phyloP scores from a whole-genome alignment of 2,888 invertebrate species.

The Rhingia campestris region DNA sequence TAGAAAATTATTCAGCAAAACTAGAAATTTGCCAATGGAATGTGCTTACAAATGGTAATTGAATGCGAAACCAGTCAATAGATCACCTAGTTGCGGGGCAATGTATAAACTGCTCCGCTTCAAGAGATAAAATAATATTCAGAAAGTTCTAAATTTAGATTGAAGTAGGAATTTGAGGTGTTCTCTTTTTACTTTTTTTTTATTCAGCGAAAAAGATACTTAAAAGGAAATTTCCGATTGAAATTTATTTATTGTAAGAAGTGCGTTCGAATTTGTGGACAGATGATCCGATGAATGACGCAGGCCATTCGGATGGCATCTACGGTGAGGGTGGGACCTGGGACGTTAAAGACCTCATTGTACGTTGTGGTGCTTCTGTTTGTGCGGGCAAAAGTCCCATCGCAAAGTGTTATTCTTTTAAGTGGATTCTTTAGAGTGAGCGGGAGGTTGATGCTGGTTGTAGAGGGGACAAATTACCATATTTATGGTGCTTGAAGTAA shows the following conservation, averaged over 20 bases:
- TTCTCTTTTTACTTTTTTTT: neutral
- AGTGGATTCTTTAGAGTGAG: slow-evolving; percentile 18
- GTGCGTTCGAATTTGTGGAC: slow-evolving; percentile 54
- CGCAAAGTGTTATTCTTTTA: slow-evolving; percentile 26
- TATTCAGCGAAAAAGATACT: slow-evolving; percentile 55
- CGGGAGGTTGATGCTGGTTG: neutral
- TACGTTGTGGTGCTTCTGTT: slow-evolving; percentile 18
- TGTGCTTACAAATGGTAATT: slow-evolving; percentile 50
- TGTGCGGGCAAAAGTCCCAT: slow-evolving; percentile 21
- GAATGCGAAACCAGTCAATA: slow-evolving; percentile 1
- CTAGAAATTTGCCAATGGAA: slow-evolving; percentile 56
- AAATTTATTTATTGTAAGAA: slow-evolving; percentile 48
- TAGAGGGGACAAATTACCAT: slow-evolving; percentile 59
- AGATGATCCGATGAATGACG: slow-evolving; percentile 56
- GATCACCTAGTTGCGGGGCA: slow-evolving; percentile 6
- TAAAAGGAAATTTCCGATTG: slow-evolving; percentile 43
- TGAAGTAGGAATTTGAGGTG: neutral
- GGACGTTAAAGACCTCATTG: neutral
- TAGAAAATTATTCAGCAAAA: slow-evolving; percentile 52
- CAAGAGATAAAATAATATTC: slow-evolving; percentile 2
- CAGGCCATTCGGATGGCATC: slow-evolving; percentile 13
- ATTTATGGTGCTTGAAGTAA: slow-evolving; percentile 57
- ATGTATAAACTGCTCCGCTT: neutral
- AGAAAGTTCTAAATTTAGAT: slow-evolving; percentile 44
- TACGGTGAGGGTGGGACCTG: neutral